These are phyloP conservation scores for Cyanoderma ruficeps DNA, from an alignment of 2,113 vertebrate genomes.

Conservation along the genomic window DNA sequence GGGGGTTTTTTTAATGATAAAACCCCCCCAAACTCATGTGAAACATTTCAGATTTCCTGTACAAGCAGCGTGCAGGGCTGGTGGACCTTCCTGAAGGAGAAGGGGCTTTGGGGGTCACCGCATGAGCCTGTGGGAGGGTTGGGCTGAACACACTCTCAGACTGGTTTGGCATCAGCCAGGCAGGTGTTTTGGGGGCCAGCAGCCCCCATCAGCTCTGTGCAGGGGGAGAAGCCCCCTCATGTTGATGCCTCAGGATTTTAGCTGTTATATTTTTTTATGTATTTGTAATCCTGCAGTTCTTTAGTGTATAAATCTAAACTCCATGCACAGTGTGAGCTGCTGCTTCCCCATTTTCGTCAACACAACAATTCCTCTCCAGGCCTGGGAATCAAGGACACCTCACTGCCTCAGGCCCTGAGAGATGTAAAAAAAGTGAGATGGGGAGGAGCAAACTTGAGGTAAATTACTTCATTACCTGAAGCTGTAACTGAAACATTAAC, in stretches of 20 bases:
- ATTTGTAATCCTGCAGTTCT: background rate
- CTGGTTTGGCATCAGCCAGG: background rate
- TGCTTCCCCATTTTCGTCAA: background rate
- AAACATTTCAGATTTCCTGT: background rate
- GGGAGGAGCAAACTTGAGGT: background rate
- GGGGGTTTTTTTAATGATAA: accelerated
- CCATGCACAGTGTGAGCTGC: background rate
- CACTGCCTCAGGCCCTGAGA: background rate
- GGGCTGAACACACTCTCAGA: background rate
- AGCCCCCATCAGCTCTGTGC: background rate
- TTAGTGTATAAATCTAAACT: background rate
- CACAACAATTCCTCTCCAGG: background rate
- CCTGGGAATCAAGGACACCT: background rate
- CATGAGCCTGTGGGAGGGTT: background rate
- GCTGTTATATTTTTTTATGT: background rate
- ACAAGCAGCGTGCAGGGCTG: background rate
- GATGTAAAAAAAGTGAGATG: background rate
- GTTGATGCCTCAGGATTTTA: background rate
- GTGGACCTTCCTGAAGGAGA: accelerated
- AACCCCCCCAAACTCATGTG: background rate
- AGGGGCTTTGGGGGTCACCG: background rate
- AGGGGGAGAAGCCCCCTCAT: background rate
- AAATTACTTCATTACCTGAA: background rate
- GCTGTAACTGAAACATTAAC: background rate
- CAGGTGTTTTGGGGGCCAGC: background rate